Evolutionary conservation across 2,888 invertebrate species (phyloP), one percentile per base, ranked within the genome.

Genomic region (Neoscelio sp.): DNA sequence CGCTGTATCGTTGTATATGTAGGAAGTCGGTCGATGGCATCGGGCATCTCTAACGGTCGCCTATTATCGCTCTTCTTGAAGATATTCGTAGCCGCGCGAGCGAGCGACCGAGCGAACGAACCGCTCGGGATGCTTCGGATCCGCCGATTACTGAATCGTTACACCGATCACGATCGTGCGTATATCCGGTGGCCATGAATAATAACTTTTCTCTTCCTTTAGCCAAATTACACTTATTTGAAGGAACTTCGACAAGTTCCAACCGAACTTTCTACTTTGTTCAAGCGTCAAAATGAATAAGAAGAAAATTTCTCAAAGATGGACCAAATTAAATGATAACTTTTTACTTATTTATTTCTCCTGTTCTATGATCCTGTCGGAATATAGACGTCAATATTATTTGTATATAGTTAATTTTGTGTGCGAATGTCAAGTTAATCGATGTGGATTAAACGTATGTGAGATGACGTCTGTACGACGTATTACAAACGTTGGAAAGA

Each of bases 31-130:
- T 70, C 78, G 56, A 71, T 67, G 75, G 75, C 75, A 76, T 54
- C 65, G 54, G 54, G 60, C 67, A 78, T 75, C 79, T 58, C 68
- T 80, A 80, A 80, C 80, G 80, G 80, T 80, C 70, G 60, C 54
- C 73, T 73, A 73, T 80, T 80, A 73, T 77, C 74, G 73, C 60
- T 74, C 64, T 54, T 64, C 54, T 65, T 26, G 17, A 30, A 80
- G 64, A 70, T 60, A 54, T 60, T 68, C 64, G 68, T 46, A 33
- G 60, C 12, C 70, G 46, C 18, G 50, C 52, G 23, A 50, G 58
- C 46, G 30, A 35, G 42, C 42, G 2, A 4, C 6, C 23, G 6
- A n/a, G n/a, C n/a, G n/a, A n/a, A 17, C 67, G 17, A 30, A 52
- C 40, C 52, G 64, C 42, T 54, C 12, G 46, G 73, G 67, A 67